Conservation (phyloP, 2,797 vertebrate genomes). For the Labroides dimidiatus region DNA sequence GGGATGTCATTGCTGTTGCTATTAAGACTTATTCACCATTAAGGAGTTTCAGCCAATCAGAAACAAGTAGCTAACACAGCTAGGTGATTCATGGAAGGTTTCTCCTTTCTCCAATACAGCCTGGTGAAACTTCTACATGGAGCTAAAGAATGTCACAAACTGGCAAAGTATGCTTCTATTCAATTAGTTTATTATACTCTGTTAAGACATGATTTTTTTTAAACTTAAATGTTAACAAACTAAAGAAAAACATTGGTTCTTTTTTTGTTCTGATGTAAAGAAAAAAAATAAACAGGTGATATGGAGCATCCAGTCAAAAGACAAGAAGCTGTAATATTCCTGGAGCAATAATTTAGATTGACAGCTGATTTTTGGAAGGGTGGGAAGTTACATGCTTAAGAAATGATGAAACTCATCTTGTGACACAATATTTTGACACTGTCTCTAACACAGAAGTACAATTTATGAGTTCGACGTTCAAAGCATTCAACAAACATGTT, state of each 20-base stretch:
- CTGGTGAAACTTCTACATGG: too few relatives aligned
- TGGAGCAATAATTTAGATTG: not conserved
- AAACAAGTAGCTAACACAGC: too few relatives aligned
- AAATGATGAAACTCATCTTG: not conserved
- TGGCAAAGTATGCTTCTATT: not conserved
- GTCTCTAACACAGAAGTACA: not conserved
- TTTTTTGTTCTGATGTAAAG: not conserved
- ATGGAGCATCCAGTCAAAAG: not conserved
- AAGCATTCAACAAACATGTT: not conserved
- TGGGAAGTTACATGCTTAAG: not conserved
- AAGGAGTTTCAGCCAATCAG: too few relatives aligned
- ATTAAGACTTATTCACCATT: too few relatives aligned
- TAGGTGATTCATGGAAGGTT: too few relatives aligned
- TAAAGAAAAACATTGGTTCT: not conserved
- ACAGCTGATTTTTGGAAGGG: not conserved
- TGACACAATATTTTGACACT: not conserved
- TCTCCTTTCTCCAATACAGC: too few relatives aligned
- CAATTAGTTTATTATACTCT: not conserved
- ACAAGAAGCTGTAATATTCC: not conserved
- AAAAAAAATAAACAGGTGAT: not conserved
- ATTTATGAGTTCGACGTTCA: slow-evolving; percentile 6
- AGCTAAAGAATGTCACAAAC: not conserved
- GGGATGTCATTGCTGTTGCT: too few relatives aligned
- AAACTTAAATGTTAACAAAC: not conserved
- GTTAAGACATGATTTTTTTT: not conserved